Evolutionary conservation across 1,140 invertebrate genomes (phyloP), one percentile per base, ranked within the genome.

Genomic region (Drosophila chauvacae): DNA sequence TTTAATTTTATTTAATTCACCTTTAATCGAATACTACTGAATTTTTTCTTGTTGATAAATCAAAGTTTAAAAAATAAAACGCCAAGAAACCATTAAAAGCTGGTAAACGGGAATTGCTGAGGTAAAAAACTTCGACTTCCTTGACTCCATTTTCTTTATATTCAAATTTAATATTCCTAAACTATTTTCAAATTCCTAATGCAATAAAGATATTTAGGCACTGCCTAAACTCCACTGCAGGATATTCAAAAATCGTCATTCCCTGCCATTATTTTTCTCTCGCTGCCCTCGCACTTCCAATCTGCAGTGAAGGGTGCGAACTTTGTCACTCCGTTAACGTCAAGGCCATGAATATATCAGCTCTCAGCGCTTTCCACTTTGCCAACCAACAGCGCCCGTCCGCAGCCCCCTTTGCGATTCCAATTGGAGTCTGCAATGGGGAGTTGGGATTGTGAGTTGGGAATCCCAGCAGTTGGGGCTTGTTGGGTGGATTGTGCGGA

Each of bases 321-420:
- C 87, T 87, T 87, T 87, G 84, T 87, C 84, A 87, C 84, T 87
- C 80, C 80, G 84, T 87, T 87, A 87, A 75, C 85, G 84, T 87
- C 84, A 84, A 88, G 85, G 84, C 84, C 85, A 87, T 87, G 84
- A 87, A 87, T 87, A 87, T 69, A 87, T 88, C 84, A 23, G 23
- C 23, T 23, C 3, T 23, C 23, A 87, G 80, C 44, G 55, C 61
- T 41, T 62, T 44, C 64, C 59, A 60, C 30, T 64, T 18, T 16
- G 18, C 69, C 39, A 60, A 42, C 51, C 48, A 65, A 51, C 48
- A 33, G 44, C 37, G 57, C 47, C 60, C 37, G 57, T 47, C 60
- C 50, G 6, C 51, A 13, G 7, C 7, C 26, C 37, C 20, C 35
- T 2, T 18, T 37, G 28, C 68, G 42, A 72, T 51, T 59, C 68